Evolutionary conservation across 2,888 invertebrate genomes (phyloP), one percentile per base, ranked within the genome.

Genomic region (Argyra leucocephala): DNA sequence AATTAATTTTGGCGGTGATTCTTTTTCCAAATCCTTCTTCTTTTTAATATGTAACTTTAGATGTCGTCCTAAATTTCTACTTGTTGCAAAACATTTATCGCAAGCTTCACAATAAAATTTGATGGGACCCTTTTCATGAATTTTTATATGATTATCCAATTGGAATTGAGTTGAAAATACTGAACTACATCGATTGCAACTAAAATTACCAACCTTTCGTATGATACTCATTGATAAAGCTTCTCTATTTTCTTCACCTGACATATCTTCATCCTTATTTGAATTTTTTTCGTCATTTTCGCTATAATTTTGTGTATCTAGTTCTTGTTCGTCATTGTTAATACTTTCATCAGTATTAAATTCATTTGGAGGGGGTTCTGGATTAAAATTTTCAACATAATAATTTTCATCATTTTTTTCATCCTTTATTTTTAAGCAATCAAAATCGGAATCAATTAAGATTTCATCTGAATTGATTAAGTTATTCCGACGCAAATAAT

Each of bases 81-180:
- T 61, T 10, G 61, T 31, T 24, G 21, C 61, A 31, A 61, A 61
- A 31, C 9, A 21, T 21, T 61, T 61, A 31, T 61, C 31, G 10
- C 61, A 61, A 10, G 15, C 24, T 21, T 18, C n/a, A 9, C 61
- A 61, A 31, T 61, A 61, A 61, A 61, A 61, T 31, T 31, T 61
- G 1, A 22, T 18, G 31, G 24, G 3, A n/a, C 7, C 31, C 15
- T 9, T 21, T n/a, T 24, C 21, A 31, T 61, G 61, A 61, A 31
- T 31, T 61, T 61, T 61, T 10, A 10, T 61, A n/a, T 61, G 61
- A n/a, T 61, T n/a, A 21, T 61, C 24, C 1, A 61, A 31, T 61
- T 61, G 26, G 9, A 3, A 10, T 31, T 61, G 26, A 21, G 31
- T 21, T n/a, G 24, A 9, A 61, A 61, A 61, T 26, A 12, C 10